A percentile compares a stretch with the other conserved stretches of the same genome.
phyloP scores from a whole-genome alignment of 2,888 invertebrate genomes.

The Rhogogaster chlorosoma region DNA sequence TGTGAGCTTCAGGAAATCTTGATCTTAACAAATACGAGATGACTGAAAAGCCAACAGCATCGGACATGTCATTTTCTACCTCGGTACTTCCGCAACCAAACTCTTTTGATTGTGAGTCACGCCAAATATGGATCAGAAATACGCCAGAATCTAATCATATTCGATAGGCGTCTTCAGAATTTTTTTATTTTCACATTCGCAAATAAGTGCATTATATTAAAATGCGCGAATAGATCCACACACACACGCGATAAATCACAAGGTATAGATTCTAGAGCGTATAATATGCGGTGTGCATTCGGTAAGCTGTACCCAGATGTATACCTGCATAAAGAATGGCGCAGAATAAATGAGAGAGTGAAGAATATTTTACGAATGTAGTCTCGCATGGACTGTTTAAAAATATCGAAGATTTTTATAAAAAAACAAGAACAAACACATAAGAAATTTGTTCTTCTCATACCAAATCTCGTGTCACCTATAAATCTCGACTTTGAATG shows the following conservation, averaged over 20 bases:
- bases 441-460: not conserved
- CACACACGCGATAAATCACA: not conserved
- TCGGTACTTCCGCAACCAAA: not conserved
- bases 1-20: not conserved
- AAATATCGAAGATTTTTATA: not conserved
- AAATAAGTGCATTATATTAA: not conserved
- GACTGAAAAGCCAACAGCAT: not conserved
- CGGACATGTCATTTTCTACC: not conserved
- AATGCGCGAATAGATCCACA: not conserved
- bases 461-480: not conserved
- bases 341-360: not conserved
- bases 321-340: not conserved
- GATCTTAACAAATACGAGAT: not conserved
- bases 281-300: constrained; percentile 20
- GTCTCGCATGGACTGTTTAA: not conserved
- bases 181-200: not conserved
- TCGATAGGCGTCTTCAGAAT: not conserved
- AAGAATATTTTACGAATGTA: not conserved
- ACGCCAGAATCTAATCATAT: not conserved
- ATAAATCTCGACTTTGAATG: not conserved
- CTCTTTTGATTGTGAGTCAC: not conserved
- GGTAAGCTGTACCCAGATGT: constrained; percentile 19
- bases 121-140: not conserved
- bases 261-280: constrained; percentile 34
- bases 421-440: not conserved